These are phyloP conservation scores for Netelia melanura DNA, from an alignment of 2,888 invertebrate species.

Conservation along the genomic window DNA sequence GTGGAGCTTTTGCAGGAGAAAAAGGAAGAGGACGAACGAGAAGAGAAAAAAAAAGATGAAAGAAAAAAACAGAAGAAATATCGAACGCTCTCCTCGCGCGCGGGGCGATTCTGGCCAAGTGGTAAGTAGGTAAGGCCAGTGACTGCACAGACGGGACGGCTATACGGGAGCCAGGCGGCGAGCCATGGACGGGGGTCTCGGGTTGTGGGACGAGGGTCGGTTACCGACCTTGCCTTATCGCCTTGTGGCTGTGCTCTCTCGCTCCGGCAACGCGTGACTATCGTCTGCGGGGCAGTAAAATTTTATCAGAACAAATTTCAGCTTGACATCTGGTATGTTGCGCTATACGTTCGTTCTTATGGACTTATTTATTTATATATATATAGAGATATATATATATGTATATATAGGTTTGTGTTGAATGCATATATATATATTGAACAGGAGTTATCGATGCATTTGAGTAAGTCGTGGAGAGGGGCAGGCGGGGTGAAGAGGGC, in stretches of 20 bases:
- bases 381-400: neutral
- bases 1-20: too few species aligned
- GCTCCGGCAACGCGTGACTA: conserved; percentile 74
- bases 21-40: neutral
- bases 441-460: conserved; percentile 35
- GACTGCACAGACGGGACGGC: conserved; percentile 59
- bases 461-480: neutral
- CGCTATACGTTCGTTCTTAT: conserved; percentile 38
- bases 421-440: conserved; percentile 12
- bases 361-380: conserved; percentile 23
- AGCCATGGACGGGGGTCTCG: conserved; percentile 42
- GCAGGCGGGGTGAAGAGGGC: too few species aligned
- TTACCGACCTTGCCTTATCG: conserved; percentile 77
- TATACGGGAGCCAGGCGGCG: conserved; percentile 27
- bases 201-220: conserved; percentile 71
- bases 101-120: conserved; percentile 57
- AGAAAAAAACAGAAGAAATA: conserved; percentile 46
- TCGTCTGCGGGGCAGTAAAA: conserved; percentile 74
- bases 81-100: conserved; percentile 35
- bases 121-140: conserved; percentile 65
- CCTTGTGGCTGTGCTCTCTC: conserved; percentile 56
- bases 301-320: conserved; percentile 75
- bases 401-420: neutral
- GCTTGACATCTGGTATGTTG: conserved; percentile 70
- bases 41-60: conserved; percentile 42